A percentile compares a stretch with the other conserved stretches of the same genome.
Conservation (phyloP, 2,113 vertebrate species). For the Addax nasomaculatus region DNA sequence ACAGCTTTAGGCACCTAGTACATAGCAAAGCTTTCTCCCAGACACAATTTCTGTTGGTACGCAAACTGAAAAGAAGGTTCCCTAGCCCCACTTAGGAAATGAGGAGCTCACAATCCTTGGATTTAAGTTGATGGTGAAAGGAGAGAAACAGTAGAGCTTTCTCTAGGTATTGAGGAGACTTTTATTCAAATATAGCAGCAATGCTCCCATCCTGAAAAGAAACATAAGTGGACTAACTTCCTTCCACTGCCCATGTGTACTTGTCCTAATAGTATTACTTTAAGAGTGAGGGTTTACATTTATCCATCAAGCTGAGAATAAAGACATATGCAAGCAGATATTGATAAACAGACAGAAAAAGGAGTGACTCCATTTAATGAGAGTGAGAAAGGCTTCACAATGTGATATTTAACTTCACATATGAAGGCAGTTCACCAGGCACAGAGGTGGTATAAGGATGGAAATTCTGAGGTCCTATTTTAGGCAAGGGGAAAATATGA, state of each 20-base stretch:
- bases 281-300: background rate
- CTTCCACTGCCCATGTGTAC: background rate
- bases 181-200: background rate
- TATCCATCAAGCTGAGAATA: background rate
- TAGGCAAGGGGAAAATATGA: background rate
- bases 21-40: background rate
- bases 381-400: background rate
- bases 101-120: background rate
- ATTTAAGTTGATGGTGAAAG: background rate
- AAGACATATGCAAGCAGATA: background rate
- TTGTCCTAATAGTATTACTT: background rate
- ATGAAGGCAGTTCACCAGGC: background rate
- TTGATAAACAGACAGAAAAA: background rate
- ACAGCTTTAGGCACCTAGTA: background rate
- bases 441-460: background rate
- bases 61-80: background rate
- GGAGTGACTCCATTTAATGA: background rate
- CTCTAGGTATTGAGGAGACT: background rate
- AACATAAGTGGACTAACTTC: background rate
- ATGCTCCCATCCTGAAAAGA: background rate
- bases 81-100: background rate
- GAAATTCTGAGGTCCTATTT: background rate
- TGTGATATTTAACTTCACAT: background rate
- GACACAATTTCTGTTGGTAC: background rate
- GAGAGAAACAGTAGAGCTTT: background rate